Base-by-base conservation (phyloP, 2,797 vertebrate genomes). In the Mionectes olivaceus region DNA sequence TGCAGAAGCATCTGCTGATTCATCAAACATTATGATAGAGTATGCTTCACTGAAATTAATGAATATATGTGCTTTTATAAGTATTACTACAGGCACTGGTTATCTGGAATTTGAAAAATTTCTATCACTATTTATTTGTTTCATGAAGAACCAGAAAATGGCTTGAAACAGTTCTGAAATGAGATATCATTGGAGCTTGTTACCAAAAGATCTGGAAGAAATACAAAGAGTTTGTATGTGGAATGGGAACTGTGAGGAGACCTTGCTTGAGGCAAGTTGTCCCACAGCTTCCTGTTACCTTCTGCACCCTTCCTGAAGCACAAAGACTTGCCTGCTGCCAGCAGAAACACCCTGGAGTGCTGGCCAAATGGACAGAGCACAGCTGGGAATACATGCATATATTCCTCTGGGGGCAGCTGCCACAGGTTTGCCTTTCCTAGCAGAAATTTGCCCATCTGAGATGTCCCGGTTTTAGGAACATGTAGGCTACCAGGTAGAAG, bases 221-320 rank as follows among this genome's bases (percentile, higher is more conserved):
- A 87, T 53, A 35, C 2, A 13, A 61, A 32, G 0, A 5, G 15
- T 56, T 93, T 44, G 14, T 57, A 49, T 43, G n/a, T 49, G 14
- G 13, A 60, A 85, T 22, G 52, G 64, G 35, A 89, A 64, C 79
- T 57, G 53, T 81, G 64, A 95, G 75, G 49, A 94, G 61, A 94
- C 9, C 15, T 93, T 86, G 47, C 67, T 69, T 60, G 46, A 64
- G n/a, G 30, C 50, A 83, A 46, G 55, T n/a, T 81, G 52, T 93
- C 79, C 68, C 61, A 87, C 5, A 32, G 5, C n/a, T 75, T 89
- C 75, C 78, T 30, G 16, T 69, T 67, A 44, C 37, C 71, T 87
- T 68, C 59, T 56, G n/a, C 59, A 44, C 49, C 35, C 65, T 75
- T 92, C 70, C 82, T 32, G 46, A 71, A 75, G 87, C 37, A 44